A percentile compares a stretch with the other conserved stretches of the same genome.
Conservation (phyloP, 2,113 vertebrate genomes). For the Synchiropus splendidus region DNA sequence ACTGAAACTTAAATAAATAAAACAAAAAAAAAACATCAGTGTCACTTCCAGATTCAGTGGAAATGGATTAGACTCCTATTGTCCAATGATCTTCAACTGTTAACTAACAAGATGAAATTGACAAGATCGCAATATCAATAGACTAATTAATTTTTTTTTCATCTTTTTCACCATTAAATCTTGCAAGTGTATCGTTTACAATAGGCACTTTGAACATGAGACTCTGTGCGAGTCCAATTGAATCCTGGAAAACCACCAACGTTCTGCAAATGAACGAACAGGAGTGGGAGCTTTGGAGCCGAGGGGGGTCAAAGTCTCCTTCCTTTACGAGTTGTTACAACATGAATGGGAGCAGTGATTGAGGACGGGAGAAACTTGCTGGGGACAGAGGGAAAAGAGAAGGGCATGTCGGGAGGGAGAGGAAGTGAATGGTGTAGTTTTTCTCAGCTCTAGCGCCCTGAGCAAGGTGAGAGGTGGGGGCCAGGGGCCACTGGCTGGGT, state of each 20-base stretch:
- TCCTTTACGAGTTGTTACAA: constrained; percentile 71
- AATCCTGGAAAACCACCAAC: constrained; percentile 27
- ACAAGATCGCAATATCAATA: too few relatives aligned
- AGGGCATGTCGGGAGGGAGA: constrained; percentile 21
- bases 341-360: constrained; percentile 62
- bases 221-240: constrained; percentile 8
- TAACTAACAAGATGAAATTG: too few relatives aligned
- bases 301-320: constrained; percentile 68
- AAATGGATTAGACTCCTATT: too few relatives aligned
- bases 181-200: too few relatives aligned
- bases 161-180: too few relatives aligned
- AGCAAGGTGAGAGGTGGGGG: constrained; percentile 58
- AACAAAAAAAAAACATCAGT: too few relatives aligned
- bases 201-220: too few relatives aligned
- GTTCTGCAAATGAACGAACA: constrained; percentile 27
- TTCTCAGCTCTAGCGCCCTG: constrained; percentile 52
- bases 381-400: constrained; percentile 16
- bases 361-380: constrained; percentile 21
- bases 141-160: too few relatives aligned
- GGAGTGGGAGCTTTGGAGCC: constrained; percentile 45
- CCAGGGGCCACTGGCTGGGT: constrained; percentile 60
- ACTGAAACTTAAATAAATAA: too few relatives aligned
- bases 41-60: too few relatives aligned
- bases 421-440: constrained; percentile 65
- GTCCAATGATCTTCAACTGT: too few relatives aligned